phyloP scores from a whole-genome alignment of 2,113 vertebrate genomes.

The Perognathus longimembris region DNA sequence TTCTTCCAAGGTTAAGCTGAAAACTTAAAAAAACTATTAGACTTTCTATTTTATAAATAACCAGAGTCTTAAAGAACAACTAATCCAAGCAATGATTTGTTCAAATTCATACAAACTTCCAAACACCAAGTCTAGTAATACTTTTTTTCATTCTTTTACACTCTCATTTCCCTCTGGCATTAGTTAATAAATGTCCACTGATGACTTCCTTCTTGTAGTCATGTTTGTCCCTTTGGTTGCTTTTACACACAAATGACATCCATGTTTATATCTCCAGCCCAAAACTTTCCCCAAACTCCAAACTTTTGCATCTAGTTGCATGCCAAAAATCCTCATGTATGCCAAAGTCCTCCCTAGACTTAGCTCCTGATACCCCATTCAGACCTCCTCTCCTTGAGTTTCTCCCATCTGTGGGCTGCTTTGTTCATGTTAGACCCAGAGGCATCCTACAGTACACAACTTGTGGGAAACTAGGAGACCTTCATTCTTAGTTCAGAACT shows the following conservation, averaged over 20 bases:
- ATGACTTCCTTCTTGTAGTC: background rate
- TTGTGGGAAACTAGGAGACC: background rate
- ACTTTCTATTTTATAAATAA: slow-evolving; percentile 13
- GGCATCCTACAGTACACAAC: background rate
- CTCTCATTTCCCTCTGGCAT: background rate
- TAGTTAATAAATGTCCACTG: background rate
- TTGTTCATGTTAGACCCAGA: background rate
- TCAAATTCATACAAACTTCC: background rate
- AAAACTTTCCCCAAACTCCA: background rate
- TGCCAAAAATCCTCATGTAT: background rate
- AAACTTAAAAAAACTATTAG: slow-evolving; percentile 11
- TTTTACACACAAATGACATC: background rate
- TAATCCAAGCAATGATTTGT: background rate
- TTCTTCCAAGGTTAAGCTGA: background rate
- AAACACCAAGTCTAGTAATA: background rate
- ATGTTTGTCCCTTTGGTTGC: background rate
- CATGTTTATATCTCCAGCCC: background rate
- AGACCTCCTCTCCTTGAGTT: background rate
- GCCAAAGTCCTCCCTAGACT: background rate
- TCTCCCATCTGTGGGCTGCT: background rate
- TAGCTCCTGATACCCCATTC: background rate
- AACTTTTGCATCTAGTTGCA: background rate
- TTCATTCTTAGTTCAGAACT: background rate
- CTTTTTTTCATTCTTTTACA: background rate
- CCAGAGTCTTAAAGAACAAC: background rate